Conservation (phyloP, 1,140 invertebrate species). For the Drosophila varians region DNA sequence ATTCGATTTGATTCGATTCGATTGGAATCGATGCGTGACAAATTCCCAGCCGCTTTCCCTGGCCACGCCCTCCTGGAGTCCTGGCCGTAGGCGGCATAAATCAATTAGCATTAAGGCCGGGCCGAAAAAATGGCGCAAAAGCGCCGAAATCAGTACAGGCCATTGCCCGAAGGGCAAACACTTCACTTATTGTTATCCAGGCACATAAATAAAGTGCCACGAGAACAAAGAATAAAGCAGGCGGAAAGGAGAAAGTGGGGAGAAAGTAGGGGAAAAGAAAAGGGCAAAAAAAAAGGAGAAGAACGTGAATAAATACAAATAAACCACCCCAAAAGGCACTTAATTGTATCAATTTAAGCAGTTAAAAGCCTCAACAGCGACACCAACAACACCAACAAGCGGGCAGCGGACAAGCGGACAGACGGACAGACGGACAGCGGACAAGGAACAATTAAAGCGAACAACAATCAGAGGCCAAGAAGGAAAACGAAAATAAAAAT, state of each 20-base stretch:
- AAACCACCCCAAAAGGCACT: conserved; percentile 71
- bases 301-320: conserved; percentile 55
- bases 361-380: conserved; percentile 44
- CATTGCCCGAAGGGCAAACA: conserved; percentile 56
- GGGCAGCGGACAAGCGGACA: neutral
- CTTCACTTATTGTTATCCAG: conserved; percentile 69
- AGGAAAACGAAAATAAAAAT: conserved; percentile 6
- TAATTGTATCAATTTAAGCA: conserved; percentile 76
- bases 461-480: conserved; percentile 16
- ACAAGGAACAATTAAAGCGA: conserved; percentile 21
- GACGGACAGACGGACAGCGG: neutral
- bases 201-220: conserved; percentile 58
- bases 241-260: neutral
- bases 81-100: conserved; percentile 52
- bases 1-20: neutral
- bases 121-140: conserved; percentile 12
- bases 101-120: conserved; percentile 70
- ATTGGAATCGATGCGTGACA: conserved; percentile 23
- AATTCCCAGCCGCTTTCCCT: conserved; percentile 2
- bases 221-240: neutral
- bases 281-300: conserved; percentile 23
- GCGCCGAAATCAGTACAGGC: conserved; percentile 28
- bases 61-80: conserved; percentile 1
- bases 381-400: conserved; percentile 16
- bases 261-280: neutral